Conservation (phyloP, 2,113 vertebrate species). For the Labeo rohita region DNA sequence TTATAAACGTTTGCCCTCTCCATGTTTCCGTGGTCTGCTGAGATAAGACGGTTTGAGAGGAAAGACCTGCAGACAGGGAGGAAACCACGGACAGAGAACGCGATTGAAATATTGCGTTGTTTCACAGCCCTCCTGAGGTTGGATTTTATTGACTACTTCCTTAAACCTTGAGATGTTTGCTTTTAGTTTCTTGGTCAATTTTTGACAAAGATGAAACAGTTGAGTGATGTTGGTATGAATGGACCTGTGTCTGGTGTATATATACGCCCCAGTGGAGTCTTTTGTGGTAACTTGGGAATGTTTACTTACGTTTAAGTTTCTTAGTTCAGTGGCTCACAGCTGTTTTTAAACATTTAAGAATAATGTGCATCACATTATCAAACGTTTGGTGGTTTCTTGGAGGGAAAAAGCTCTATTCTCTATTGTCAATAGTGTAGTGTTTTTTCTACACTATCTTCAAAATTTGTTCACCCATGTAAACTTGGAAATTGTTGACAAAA, state of each 20-base stretch:
- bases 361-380: background rate
- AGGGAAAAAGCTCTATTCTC: background rate
- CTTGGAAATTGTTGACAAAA: background rate
- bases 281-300: background rate
- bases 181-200: slow-evolving; percentile 23
- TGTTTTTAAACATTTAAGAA: background rate
- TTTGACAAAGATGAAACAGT: slow-evolving; percentile 6
- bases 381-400: background rate
- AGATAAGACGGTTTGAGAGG: slow-evolving; percentile 44
- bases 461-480: background rate
- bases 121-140: background rate
- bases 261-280: background rate
- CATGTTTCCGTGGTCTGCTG: background rate
- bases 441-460: too few species aligned
- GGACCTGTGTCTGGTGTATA: background rate
- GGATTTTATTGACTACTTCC: slow-evolving; percentile 18
- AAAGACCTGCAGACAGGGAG: slow-evolving; percentile 41
- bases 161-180: slow-evolving; percentile 32
- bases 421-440: background rate
- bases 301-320: background rate
- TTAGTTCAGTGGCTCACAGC: background rate
- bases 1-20: background rate
- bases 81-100: slow-evolving; percentile 39
- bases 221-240: background rate
- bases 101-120: slow-evolving; percentile 4